Evolutionary conservation across 2,888 invertebrate genomes (phyloP), one percentile per base, ranked within the genome.

Genomic region (Heteromurus nitidus): DNA sequence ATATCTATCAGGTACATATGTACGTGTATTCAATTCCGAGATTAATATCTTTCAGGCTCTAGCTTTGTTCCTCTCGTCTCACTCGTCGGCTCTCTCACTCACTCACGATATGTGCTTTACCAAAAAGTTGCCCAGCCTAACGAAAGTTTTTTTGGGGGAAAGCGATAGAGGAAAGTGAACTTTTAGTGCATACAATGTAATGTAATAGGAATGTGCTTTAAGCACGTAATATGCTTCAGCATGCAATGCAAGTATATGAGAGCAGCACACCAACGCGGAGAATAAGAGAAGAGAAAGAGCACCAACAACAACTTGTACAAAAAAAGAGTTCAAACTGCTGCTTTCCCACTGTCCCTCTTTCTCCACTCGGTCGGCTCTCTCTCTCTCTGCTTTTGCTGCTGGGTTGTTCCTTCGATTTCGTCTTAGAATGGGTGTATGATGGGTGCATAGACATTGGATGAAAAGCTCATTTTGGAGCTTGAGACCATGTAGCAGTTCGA

Each of bases 41-140:
- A 77, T 77, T 69, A 77, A 69, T 77, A 77, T 77, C 77, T 68
- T 77, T 69, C 77, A 77, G 50, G 18, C 75, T 76, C 47, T 60
- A 60, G 68, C 68, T 76, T 60, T 68, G 68, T 76, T 69, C 68
- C 60, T 76, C 67, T 76, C 68, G 75, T 47, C 58, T 75, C 64
- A 67, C 65, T 58, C 44, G 67, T 65, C 67, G 26, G 31, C 36
- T 64, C 36, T 64, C 65, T 65, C 65, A 47, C 74, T 31, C 44
- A 36, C 74, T 50, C 30, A 50, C 44, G 20, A 55, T 55, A 18
- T 18, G 62, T 62, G 62, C 30, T 28, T 28, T 62, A 44, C 36
- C n/a, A 13, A 65, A 55, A 24, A 55, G 22, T 55, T 55, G 24
- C 20, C 47, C 47, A 55, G 55, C 22, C n/a, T 50, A 13, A n/a